Evolutionary conservation across 2,797 vertebrate species (phyloP), one percentile per base, ranked within the genome.

Genomic region (Anguilla marmorata): DNA sequence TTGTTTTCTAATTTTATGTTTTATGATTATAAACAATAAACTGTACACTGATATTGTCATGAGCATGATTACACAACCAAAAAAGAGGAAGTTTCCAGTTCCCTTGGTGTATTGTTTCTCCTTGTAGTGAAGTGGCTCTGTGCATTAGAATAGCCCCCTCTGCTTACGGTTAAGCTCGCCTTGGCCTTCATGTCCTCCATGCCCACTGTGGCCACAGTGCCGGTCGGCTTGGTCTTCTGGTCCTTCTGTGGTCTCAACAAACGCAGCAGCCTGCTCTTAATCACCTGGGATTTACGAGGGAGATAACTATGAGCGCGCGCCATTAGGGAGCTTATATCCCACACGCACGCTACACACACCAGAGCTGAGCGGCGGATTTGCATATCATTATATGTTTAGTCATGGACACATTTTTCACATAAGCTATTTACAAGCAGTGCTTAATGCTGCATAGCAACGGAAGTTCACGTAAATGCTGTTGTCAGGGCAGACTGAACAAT

Each of bases 151-250:
- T 19, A 2, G 5, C 24, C 37, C 24, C 41, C 12, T 69, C 60
- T 69, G 16, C 45, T 84, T 33, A 12, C 16, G n/a, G 21, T 74
- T 12, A 41, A 1, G 37, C 89, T 87, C 95, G 99, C 98, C 97
- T 98, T 98, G 72, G 96, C 95, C 93, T 98, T 98, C 88, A 97
- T 95, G 89, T 99, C 97, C 93, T 98, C 98, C 48, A 99, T 93
- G 90, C 97, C 97, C 92, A 99, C 96, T 0, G 98, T 99, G 87
- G 98, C 97, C 0, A 99, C 97, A 56, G 97, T 97, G 91, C 96
- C 97, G 0, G 94, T 91, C 74, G 95, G 96, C 88, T 97, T 96
- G 89, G 93, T 95, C 94, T 93, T 95, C 93, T 97, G 95, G 52
- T 97, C 96, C 88, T 98, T 98, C 91, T 97, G 96, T 19, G 96